These are phyloP conservation scores for Nomada ruficornis DNA, from an alignment of 2,888 invertebrate genomes.

Conservation along the genomic window DNA sequence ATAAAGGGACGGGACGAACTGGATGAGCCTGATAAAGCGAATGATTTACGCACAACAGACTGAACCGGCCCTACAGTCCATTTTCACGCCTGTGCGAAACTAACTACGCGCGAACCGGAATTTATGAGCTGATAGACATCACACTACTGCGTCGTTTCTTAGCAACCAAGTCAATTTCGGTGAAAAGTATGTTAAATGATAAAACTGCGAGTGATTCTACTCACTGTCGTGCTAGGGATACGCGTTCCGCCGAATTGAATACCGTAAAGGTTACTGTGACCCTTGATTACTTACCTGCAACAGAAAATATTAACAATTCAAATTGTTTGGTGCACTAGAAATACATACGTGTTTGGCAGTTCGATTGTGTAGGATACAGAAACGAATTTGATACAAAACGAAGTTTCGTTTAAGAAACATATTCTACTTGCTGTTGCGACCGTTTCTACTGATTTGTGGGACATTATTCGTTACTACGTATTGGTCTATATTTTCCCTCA, in stretches of 20 bases:
- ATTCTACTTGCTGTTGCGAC: no score
- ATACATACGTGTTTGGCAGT: no score
- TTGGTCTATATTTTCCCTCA: no score
- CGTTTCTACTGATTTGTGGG: no score
- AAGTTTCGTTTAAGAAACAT: no score
- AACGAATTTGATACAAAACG: no score
- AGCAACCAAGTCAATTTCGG: conserved; percentile 15
- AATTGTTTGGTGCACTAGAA: background rate
- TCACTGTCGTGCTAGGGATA: background rate
- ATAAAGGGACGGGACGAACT: conserved; percentile 82
- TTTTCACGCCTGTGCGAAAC: conserved; percentile 73
- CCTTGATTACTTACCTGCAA: conserved; percentile 53
- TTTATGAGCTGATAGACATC: conserved; percentile 54
- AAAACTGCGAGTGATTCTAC: background rate
- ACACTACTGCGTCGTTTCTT: conserved; percentile 36
- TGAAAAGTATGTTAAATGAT: background rate
- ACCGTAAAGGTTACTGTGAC: background rate
- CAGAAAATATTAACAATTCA: conserved; percentile 9
- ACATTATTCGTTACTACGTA: no score
- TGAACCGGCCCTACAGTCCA: conserved; percentile 53
- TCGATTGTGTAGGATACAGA: no score
- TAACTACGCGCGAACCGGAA: conserved; percentile 72
- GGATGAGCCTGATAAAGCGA: conserved; percentile 83
- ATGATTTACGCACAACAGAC: conserved; percentile 80
- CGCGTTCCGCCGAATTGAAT: background rate